Evolutionary conservation across 2,797 vertebrate species (phyloP), one percentile per base, ranked within the genome.

Genomic region (Echiichthys vipera): DNA sequence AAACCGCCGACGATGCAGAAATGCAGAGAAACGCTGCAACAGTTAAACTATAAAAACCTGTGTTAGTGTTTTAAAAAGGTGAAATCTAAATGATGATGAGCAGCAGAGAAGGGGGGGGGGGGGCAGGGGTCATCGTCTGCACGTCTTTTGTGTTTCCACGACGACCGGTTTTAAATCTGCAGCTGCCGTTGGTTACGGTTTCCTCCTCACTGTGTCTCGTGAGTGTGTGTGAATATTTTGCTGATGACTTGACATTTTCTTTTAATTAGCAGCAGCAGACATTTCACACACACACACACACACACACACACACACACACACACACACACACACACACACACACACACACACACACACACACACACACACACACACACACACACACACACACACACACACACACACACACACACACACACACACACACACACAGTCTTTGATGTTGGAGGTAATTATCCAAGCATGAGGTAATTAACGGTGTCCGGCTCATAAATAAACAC

Each of bases 391-490:
- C 30, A 4, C 51, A 87, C 87, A 58, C n/a, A 77, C 87, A 68
- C 77, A 78, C 25, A 5, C 15, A 37, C 30, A 4, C 51, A 87
- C 87, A 58, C n/a, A n/a, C n/a, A n/a, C n/a, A 77, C 87, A 68
- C 77, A 78, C 25, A 5, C 15, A 37, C 30, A 4, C 51, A 87
- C 87, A 58, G 24, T 74, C 88, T 95, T 95, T 95, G 92, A 95
- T 90, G 89, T 91, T 84, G n/a, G 47, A 78, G 82, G 88, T 95
- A 93, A 95, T 95, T 94, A 94, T 78, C 74, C 57, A 55, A 75
- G 68, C 59, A 78, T 50, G 55, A 18, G 83, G 67, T 91, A 83
- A 90, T 91, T 93, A 91, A 77, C 67, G 68, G 73, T 81, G 91
- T 88, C 90, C 80, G 50, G 85, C 80, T 90, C 77, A 83, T 88